Base-by-base conservation (phyloP, 1,140 invertebrate genomes). In the Ips typographus region DNA sequence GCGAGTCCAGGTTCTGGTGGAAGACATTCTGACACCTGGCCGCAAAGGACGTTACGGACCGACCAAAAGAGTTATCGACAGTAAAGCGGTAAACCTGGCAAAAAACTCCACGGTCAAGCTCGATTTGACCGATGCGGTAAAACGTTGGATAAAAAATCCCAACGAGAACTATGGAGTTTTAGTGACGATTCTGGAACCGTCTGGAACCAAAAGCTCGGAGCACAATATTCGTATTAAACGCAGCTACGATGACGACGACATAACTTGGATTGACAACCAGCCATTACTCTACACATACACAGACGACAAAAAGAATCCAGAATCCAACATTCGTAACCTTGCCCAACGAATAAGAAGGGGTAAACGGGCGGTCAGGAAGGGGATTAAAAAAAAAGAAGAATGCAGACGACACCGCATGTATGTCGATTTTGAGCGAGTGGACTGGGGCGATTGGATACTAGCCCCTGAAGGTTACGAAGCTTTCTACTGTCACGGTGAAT, bases 371-470 rank as follows among this genome's bases (percentile, higher is more conserved):
- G 44, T 75, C 75, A 64, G 56, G 37, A 68, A 59, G 40, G 84
- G 57, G 74, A 81, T 37, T 76, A 81, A 73, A 62, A 77, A 83
- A 44, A 85, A 88, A 74, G 83, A 88, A 43, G 87, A 89, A 63
- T 99, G 97, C 82, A 87, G 91, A 52, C 84, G 96, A 68, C 90
- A 94, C 75, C 85, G 88, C 47, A 87, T 99, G 64, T 96, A 94
- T 82, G 95, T 99, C n/a, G 94, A 98, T 81, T 99, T 99, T 80
- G 87, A 83, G 4, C 94, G 97, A 73, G 95, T 99, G 6, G 96
- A 96, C 37, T 99, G 98, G 98, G 93, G 94, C 77, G 95, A 98
- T 82, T 99, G 98, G 98, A 99, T 99, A 76, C 94, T 99, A 8
- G 97, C 96, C 4, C 98, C 98, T 2, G 88, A 90, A 4, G 95